Evolutionary conservation across 2,113 vertebrate genomes (phyloP), one percentile per base, ranked within the genome.

Genomic region (Elaphurus davidianus): DNA sequence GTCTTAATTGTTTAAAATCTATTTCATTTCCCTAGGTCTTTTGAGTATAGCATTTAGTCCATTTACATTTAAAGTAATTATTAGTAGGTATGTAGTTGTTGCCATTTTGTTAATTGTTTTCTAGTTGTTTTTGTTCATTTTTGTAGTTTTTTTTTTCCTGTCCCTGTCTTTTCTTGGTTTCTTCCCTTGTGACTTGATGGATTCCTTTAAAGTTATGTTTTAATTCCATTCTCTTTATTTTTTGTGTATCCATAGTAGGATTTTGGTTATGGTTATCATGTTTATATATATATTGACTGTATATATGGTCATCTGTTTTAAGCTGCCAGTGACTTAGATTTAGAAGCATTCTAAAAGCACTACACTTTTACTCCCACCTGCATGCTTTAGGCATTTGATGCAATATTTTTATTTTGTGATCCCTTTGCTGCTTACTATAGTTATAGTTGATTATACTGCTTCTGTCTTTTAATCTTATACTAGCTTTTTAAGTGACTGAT

Each of bases 131-230:
- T 71, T 71, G 67, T 23, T 71, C 10, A 40, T 71, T 50, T 52
- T 81, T 0, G 1, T n/a, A n/a, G 16, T 12, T n/a, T 30, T 79
- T 45, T 40, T 16, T 10, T 1, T 1, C 17, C 10, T 7, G 5
- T 81, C 52, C 28, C 30, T 52, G 30, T 81, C 30, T 52, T 81
- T 47, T 52, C 78, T 52, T 81, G 30, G 10, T 52, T n/a, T 81
- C 47, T n/a, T 79, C 47, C 5, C 47, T 81, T 19, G 30, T 23
- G 47, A 33, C 30, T 52, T 81, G 47, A 52, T 81, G 10, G 30
- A 21, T 52, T 81, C 17, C 47, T 52, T 81, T 81, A 13, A 52
- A 21, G 5, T 52, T 52, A 81, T n/a, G 30, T 81, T 81, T 81
- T 19, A 12, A 52, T 81, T 52, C 47, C 47, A 52, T 52, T 81